Conservation (phyloP, 2,888 invertebrate genomes). For the Lutraria lutraria region DNA sequence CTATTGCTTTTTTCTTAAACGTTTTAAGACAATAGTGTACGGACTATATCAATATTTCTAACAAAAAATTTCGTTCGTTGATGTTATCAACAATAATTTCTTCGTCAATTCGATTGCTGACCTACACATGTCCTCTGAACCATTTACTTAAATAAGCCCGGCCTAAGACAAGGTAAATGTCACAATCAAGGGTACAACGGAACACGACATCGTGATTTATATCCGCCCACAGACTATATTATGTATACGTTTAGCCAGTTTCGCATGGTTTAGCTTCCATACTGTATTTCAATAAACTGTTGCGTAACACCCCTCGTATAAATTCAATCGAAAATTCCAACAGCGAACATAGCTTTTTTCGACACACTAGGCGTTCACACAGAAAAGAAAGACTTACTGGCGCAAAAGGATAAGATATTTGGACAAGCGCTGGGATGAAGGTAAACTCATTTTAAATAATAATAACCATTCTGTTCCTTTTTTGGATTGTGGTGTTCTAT, state of each 20-base stretch:
- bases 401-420: not conserved
- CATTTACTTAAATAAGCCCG: not conserved
- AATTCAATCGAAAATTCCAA: not conserved
- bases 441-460: not conserved
- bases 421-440: not conserved
- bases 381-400: not conserved
- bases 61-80: too few relatives aligned
- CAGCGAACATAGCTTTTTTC: not conserved
- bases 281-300: not conserved
- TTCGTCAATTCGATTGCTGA: too few relatives aligned
- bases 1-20: too few relatives aligned
- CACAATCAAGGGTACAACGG: not conserved
- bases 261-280: not conserved
- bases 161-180: not conserved
- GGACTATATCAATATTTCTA: too few relatives aligned
- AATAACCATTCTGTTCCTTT: too few relatives aligned
- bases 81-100: too few relatives aligned
- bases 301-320: not conserved
- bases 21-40: too few relatives aligned
- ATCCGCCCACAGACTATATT: not conserved
- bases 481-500: too few relatives aligned
- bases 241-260: not conserved
- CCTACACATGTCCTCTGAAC: not conserved
- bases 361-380: not conserved
- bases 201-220: not conserved